Percentiles rank a stretch among this genome's conserved stretches.
Evolutionary conservation across 2,888 invertebrate species (phyloP).

Genomic region (Sarcophaga subvicina): DNA sequence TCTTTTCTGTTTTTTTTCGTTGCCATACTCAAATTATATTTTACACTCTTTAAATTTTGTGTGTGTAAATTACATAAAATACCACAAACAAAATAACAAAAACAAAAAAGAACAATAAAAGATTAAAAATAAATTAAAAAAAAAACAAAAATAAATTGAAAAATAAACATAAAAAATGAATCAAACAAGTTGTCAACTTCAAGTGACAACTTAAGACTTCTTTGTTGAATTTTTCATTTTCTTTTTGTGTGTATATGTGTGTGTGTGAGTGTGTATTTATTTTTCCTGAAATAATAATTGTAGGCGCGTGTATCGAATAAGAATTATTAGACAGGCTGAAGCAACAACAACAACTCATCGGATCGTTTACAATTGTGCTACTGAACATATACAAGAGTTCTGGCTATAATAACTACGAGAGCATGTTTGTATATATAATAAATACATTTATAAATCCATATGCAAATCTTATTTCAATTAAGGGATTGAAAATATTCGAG

Average conservation of each 20-base stretch:
- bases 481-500: constrained; percentile 41
- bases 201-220: constrained; percentile 60
- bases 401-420: neutral
- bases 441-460: constrained; percentile 38
- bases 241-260: neutral
- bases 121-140: constrained; percentile 10
- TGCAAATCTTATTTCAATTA: constrained; percentile 3
- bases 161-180: constrained; percentile 30
- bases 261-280: constrained; percentile 48
- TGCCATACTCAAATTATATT: constrained; percentile 57
- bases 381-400: neutral
- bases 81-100: constrained; percentile 12
- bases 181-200: constrained; percentile 63
- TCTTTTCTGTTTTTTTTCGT: neutral
- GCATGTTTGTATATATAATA: neutral
- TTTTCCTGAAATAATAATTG: constrained; percentile 76
- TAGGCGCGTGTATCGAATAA: constrained; percentile 77
- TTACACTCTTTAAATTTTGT: constrained; percentile 33
- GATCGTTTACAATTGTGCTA: too few species aligned
- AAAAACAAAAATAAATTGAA: constrained; percentile 14
- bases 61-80: constrained; percentile 52
- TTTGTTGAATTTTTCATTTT: neutral
- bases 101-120: neutral
- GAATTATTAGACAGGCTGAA: constrained; percentile 65
- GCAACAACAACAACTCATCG: neutral